Percentiles rank a stretch among this genome's conserved stretches.
phyloP scores from a whole-genome alignment of 2,113 vertebrate genomes.

The Perca flavescens region DNA sequence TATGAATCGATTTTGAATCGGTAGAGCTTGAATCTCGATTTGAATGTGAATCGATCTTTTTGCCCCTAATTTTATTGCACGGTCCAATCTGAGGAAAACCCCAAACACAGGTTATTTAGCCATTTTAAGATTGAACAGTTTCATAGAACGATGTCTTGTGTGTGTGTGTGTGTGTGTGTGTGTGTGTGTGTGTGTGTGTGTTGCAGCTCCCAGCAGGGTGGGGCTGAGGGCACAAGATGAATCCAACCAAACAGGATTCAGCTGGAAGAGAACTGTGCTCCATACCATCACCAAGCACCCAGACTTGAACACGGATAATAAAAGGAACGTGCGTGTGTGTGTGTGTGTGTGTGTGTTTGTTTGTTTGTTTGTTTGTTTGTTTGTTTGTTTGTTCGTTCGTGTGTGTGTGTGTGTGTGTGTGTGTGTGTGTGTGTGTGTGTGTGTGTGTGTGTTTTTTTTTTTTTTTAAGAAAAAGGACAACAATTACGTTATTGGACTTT shows the following conservation, averaged over 20 bases:
- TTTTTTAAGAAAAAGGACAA: constrained; percentile 69
- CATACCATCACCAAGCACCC: constrained; percentile 64
- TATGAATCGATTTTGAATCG: too few relatives aligned
- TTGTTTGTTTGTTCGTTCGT: too few relatives aligned
- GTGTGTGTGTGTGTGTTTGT: constrained; percentile 27
- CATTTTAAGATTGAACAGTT: not conserved
- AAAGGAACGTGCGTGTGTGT: constrained; percentile 74
- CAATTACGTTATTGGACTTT: constrained; percentile 73
- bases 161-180: too few relatives aligned
- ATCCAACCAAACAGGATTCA: constrained; percentile 67
- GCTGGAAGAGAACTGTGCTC: constrained; percentile 64
- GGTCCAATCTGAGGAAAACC: not conserved
- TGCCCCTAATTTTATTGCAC: too few relatives aligned
- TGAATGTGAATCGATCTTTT: too few relatives aligned
- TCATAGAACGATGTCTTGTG: not conserved
- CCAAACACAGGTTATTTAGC: not conserved
- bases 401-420: not conserved
- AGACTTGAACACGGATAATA: constrained; percentile 79
- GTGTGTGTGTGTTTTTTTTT: constrained; percentile 8
- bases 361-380: constrained; percentile 6
- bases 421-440: not conserved
- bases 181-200: constrained; percentile 2
- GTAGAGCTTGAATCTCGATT: too few relatives aligned
- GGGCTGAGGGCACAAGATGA: constrained; percentile 57
- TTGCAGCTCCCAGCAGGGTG: constrained; percentile 57